Evolutionary conservation across 1,140 invertebrate genomes (phyloP).

Genomic region (Harlomillsia oculata): DNA sequence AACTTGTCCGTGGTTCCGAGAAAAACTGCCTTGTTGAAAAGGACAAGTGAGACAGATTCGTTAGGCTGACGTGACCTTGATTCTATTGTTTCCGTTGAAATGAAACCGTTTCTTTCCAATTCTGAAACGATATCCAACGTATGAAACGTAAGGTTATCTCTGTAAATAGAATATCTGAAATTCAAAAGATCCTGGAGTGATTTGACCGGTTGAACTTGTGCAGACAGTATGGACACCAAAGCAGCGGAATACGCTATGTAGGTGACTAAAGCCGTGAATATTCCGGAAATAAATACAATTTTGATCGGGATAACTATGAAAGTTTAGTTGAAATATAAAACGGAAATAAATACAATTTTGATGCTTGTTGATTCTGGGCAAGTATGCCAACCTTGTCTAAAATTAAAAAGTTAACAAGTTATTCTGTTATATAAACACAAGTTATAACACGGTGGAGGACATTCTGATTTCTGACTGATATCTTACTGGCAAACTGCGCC

Average conservation of each 20-base stretch:
- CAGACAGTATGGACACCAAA: neutral
- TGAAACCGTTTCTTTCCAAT: no score
- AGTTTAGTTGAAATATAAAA: no score
- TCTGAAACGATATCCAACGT: neutral
- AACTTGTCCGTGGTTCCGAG: neutral
- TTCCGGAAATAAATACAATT: neutral
- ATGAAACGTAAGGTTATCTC: neutral
- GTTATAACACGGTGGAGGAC: no score
- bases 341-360: neutral
- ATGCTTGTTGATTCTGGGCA: neutral
- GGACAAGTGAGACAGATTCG: no score
- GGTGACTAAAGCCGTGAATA: neutral
- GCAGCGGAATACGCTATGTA: neutral
- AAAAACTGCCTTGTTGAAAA: neutral
- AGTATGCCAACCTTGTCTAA: neutral
- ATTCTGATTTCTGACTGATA: no score
- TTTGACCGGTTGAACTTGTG: neutral
- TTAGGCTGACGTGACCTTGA: no score
- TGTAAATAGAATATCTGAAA: neutral
- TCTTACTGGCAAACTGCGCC: conserved; percentile 5
- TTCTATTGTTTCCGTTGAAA: no score
- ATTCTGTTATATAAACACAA: neutral
- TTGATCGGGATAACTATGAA: no score
- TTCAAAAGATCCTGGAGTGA: neutral
- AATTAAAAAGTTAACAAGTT: neutral